phyloP scores from a whole-genome alignment of 2,113 vertebrate species.

The Felis chaus region DNA sequence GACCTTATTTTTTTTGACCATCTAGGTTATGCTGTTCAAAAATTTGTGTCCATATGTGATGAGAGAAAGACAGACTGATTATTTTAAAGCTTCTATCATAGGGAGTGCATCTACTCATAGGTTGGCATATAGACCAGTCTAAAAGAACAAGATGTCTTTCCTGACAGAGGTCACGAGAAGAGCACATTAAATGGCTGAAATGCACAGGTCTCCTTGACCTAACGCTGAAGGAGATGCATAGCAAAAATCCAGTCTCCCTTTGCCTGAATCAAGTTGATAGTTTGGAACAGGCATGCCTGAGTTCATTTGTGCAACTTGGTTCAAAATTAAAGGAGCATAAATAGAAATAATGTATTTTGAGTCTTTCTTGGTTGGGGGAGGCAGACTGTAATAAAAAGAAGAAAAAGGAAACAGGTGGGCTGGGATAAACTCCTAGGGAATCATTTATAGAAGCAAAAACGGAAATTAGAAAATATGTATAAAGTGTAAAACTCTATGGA shows the following conservation, averaged over 20 bases:
- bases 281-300: not conserved
- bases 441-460: conserved; percentile 69
- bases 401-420: not conserved
- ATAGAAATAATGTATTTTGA: conserved; percentile 71
- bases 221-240: not conserved
- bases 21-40: not conserved
- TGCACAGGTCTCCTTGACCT: not conserved
- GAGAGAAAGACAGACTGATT: too few species aligned
- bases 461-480: conserved; percentile 65
- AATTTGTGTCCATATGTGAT: accelerated
- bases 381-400: conserved; percentile 50
- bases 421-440: conserved; percentile 56
- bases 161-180: not conserved
- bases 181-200: not conserved
- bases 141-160: not conserved
- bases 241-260: not conserved
- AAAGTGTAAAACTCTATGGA: conserved; percentile 37
- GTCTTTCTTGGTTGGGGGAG: conserved; percentile 4
- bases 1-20: not conserved
- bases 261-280: not conserved
- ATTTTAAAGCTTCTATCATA: not conserved
- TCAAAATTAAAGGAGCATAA: conserved; percentile 36
- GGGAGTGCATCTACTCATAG: not conserved
- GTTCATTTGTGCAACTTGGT: conserved; percentile 15
- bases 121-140: accelerated